Evolutionary conservation across 2,888 invertebrate species (phyloP), one percentile per base, ranked within the genome.

Genomic region (Notodonta dromedarius): DNA sequence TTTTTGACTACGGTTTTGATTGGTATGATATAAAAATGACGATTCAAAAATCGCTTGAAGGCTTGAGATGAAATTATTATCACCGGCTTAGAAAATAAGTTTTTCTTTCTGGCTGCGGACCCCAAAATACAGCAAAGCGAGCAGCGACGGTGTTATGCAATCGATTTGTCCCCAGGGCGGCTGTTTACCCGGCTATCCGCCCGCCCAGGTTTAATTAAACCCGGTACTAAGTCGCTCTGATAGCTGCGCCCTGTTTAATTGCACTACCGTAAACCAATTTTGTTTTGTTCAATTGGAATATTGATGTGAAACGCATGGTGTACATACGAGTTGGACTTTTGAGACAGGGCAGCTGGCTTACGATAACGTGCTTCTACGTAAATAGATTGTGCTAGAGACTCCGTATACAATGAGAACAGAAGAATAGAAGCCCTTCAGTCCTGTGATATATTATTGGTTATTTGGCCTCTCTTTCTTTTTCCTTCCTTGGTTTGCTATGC

Each of bases 191-290:
- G 67, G 61, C 59, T 59, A 63, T 60, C 65, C 63, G 59, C 50
- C 59, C 63, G 62, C 66, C 65, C 65, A 65, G 66, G 56, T 77
- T 78, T 78, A 78, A 78, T 78, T 78, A 77, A 78, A 78, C 62
- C 66, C 69, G 59, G 70, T 62, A 73, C 66, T 78, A 75, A 74
- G 77, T 74, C 69, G 70, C 68, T 60, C 57, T 53, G 72, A 74
- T 67, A 67, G 66, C 70, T 67, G 55, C 66, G 65, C 68, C 69
- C 67, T 60, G 69, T 74, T 73, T 71, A 74, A 74, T 74, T 74
- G 69, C 69, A 58, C 69, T 61, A 71, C 61, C 66, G 67, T 73
- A 66, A 68, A 57, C 59, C 46, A 63, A 52, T 60, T 63, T 63
- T 63, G 67, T 70, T 70, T 68, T 62, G 61, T 58, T 67, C 54